phyloP scores from a whole-genome alignment of 2,797 vertebrate species.

The Acanthis flammea region DNA sequence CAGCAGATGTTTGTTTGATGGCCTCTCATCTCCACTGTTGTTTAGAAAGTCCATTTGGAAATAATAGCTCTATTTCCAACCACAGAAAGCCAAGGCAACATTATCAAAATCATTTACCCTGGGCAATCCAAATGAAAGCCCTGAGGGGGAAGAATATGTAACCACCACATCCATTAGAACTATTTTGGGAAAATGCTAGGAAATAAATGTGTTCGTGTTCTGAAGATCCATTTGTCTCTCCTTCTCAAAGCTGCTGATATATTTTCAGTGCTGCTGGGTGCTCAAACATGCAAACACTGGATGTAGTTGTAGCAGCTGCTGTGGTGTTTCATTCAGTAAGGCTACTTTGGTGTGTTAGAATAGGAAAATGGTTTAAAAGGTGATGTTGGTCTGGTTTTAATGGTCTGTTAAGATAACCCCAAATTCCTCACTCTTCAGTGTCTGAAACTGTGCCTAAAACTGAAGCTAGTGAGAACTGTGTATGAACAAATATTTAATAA shows the following conservation, averaged over 20 bases:
- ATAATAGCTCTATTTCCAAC: constrained; percentile 18
- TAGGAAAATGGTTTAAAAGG: neutral
- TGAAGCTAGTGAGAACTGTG: neutral
- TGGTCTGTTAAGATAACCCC: neutral
- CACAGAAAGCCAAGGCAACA: constrained; percentile 8
- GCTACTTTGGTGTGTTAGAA: neutral
- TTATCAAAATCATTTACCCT: constrained; percentile 13
- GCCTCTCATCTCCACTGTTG: neutral
- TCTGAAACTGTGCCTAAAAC: neutral
- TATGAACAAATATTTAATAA: neutral
- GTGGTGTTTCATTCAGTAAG: neutral
- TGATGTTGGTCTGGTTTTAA: neutral
- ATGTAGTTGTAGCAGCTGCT: neutral
- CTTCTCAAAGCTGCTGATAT: neutral
- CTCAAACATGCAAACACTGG: neutral
- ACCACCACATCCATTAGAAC: neutral
- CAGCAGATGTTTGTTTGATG: constrained; percentile 24
- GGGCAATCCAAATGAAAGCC: neutral
- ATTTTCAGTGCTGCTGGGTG: neutral
- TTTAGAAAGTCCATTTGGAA: constrained; percentile 54
- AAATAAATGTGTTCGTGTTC: neutral
- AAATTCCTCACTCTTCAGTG: neutral
- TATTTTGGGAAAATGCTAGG: neutral
- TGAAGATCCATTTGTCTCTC: neutral
- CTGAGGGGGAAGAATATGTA: neutral